Conservation (phyloP, 2,113 vertebrate genomes). For the Abramis brama region DNA sequence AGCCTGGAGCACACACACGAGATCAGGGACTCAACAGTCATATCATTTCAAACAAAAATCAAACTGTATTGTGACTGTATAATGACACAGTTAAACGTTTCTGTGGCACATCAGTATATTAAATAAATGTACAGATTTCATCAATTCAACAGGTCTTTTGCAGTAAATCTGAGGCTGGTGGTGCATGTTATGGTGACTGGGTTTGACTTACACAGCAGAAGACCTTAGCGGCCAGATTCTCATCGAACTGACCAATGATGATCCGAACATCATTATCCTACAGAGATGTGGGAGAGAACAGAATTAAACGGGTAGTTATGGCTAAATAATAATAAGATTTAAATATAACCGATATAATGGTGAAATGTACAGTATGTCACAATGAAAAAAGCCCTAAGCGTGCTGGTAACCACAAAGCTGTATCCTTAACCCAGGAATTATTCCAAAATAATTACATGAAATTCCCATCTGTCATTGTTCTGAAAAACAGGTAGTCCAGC, state of each 20-base stretch:
- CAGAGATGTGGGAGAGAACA: not conserved
- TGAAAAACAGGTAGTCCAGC: too few species aligned
- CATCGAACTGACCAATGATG: conserved; percentile 98
- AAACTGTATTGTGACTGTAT: not conserved
- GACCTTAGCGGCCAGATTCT: conserved; percentile 95
- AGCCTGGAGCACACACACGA: conserved; percentile 74
- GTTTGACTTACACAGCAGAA: conserved; percentile 97
- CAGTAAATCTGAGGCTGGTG: too few species aligned
- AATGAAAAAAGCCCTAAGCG: too few species aligned
- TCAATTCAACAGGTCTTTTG: too few species aligned
- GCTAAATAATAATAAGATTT: not conserved
- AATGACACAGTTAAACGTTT: conserved; percentile 1
- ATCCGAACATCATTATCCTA: conserved; percentile 97
- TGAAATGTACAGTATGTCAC: too few species aligned
- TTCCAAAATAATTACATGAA: too few species aligned
- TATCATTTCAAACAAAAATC: not conserved
- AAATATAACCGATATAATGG: too few species aligned
- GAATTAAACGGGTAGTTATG: not conserved
- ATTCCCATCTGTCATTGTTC: too few species aligned
- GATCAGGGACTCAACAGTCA: conserved; percentile 9
- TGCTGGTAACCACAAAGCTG: too few species aligned
- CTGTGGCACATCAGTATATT: not conserved
- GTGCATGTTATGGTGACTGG: not conserved
- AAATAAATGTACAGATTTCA: not conserved
- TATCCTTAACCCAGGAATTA: too few species aligned